These are phyloP conservation scores for Pterocles gutturalis DNA, from an alignment of 2,113 vertebrate genomes.

Conservation along the genomic window DNA sequence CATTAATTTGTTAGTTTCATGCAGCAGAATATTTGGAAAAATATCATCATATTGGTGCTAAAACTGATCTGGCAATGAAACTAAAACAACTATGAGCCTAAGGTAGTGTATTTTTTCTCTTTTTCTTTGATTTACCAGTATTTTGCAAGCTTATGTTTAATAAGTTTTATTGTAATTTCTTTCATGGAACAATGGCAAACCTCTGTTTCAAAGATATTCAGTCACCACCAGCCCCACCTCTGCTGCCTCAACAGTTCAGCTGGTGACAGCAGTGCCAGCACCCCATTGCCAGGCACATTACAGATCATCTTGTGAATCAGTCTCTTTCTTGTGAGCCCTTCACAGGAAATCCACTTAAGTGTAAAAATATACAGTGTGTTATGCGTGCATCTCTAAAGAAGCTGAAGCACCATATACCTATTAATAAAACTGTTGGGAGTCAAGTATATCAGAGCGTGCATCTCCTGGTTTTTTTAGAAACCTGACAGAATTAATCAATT, in stretches of 20 bases:
- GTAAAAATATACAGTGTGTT: neutral
- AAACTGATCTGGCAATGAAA: neutral
- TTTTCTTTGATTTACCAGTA: neutral
- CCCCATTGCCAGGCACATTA: neutral
- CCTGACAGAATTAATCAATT: slow-evolving; percentile 59
- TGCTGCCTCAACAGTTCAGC: neutral
- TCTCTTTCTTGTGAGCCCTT: neutral
- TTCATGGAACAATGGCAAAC: neutral
- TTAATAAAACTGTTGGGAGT: slow-evolving; percentile 34
- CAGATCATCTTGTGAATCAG: neutral
- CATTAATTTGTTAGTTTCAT: neutral
- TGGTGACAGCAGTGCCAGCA: fast-evolving
- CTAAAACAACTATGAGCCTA: neutral
- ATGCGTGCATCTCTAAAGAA: neutral
- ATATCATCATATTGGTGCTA: neutral
- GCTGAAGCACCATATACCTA: neutral
- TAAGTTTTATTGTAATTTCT: neutral
- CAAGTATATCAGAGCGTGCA: neutral
- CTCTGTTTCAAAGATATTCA: neutral
- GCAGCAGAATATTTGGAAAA: neutral
- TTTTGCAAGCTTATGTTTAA: neutral
- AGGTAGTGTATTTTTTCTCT: neutral
- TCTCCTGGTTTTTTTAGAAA: slow-evolving; percentile 41
- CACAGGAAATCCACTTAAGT: neutral
- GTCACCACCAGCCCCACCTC: neutral